phyloP scores from a whole-genome alignment of 2,888 invertebrate genomes.

The Zaprionus bogoriensis region DNA sequence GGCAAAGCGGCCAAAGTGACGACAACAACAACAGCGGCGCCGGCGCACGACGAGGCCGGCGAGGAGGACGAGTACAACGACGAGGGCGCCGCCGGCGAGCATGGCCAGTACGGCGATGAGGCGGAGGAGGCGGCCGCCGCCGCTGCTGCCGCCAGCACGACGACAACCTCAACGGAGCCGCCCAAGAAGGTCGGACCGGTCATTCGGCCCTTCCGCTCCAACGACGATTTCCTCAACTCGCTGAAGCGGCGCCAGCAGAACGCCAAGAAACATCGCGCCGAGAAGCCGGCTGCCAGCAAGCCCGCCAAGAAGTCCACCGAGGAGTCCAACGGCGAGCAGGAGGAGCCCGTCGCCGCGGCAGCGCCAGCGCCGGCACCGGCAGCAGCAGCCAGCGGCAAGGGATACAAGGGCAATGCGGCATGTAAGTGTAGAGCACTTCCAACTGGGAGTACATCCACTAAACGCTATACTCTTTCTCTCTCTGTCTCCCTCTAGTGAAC shows the following conservation, averaged over 20 bases:
- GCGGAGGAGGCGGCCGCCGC: constrained; percentile 84
- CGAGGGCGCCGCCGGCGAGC: constrained; percentile 81
- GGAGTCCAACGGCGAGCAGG: constrained; percentile 62
- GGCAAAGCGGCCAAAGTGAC: constrained; percentile 73
- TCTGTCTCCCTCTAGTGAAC: constrained; percentile 57
- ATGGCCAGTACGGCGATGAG: constrained; percentile 83
- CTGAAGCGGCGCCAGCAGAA: constrained; percentile 89
- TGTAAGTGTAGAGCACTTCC: constrained; percentile 65
- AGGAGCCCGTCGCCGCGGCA: constrained; percentile 60
- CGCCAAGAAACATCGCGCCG: constrained; percentile 85
- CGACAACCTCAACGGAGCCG: constrained; percentile 87
- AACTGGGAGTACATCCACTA: not conserved
- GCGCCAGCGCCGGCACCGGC: constrained; percentile 68
- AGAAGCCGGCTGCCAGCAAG: constrained; percentile 75
- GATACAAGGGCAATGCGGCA: constrained; percentile 78
- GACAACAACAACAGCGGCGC: constrained; percentile 79
- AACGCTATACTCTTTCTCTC: not conserved
- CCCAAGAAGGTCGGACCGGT: constrained; percentile 87
- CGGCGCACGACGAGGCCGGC: constrained; percentile 67
- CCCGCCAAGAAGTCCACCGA: constrained; percentile 60
- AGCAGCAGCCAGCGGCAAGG: constrained; percentile 68
- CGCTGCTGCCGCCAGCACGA: constrained; percentile 82
- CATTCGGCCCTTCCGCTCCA: constrained; percentile 90
- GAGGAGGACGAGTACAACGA: constrained; percentile 83
- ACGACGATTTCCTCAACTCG: constrained; percentile 89